Percentiles rank a stretch among this genome's conserved stretches.
Evolutionary conservation across 2,888 invertebrate species (phyloP).

Genomic region (Sesia bembeciformis): DNA sequence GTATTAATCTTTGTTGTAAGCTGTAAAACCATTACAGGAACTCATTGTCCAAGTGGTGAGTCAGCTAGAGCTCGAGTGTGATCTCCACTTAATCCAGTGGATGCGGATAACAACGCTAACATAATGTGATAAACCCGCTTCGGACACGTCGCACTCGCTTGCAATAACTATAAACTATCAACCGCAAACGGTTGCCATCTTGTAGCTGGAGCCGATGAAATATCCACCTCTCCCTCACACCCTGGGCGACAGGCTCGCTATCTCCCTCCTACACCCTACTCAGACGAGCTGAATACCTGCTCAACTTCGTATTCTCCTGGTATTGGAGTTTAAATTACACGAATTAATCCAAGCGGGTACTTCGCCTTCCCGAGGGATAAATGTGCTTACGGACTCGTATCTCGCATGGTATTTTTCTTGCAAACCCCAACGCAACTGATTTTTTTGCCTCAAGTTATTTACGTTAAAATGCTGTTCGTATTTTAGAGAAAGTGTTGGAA

Average conservation of each 20-base stretch:
- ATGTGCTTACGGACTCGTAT: constrained; percentile 30
- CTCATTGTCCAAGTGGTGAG: constrained; percentile 36
- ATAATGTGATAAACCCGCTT: constrained; percentile 65
- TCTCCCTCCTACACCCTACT: constrained; percentile 41
- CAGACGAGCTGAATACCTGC: constrained; percentile 43
- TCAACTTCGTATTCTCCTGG: constrained; percentile 52
- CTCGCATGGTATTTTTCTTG: constrained; percentile 24
- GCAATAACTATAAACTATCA: constrained; percentile 75
- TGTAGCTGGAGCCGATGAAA: constrained; percentile 64
- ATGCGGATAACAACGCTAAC: constrained; percentile 69
- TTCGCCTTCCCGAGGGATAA: constrained; percentile 34
- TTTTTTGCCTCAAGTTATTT: not conserved
- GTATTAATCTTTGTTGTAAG: constrained; percentile 24
- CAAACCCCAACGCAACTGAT: constrained; percentile 9
- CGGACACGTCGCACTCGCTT: constrained; percentile 63
- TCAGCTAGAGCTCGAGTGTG: constrained; percentile 34
- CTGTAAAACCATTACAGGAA: constrained; percentile 49
- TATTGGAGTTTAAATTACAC: constrained; percentile 61
- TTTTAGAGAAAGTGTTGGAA: no score
- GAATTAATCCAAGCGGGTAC: constrained; percentile 53
- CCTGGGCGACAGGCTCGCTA: constrained; percentile 17
- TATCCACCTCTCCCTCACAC: constrained; percentile 56
- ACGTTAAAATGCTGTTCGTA: no score
- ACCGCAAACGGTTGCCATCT: constrained; percentile 73
- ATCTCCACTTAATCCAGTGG: constrained; percentile 63